These are phyloP conservation scores for Phyto melanocephala DNA, from an alignment of 2,888 invertebrate genomes.

Conservation along the genomic window DNA sequence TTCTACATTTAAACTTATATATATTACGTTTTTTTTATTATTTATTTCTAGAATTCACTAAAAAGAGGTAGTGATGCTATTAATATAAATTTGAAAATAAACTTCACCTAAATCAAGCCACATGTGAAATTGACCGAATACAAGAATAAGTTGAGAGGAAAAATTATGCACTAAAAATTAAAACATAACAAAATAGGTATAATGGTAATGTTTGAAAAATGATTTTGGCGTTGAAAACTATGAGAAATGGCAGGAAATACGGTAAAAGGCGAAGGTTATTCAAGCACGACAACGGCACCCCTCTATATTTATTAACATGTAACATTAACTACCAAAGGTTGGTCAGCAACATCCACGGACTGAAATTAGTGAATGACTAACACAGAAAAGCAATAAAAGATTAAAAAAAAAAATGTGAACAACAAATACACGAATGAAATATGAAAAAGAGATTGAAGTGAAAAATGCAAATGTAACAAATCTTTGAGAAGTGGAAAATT, in stretches of 20 bases:
- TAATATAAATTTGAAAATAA: not conserved
- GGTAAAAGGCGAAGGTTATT: constrained; percentile 45
- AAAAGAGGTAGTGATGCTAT: not conserved
- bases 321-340: constrained; percentile 39
- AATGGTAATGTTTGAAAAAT: constrained; percentile 18
- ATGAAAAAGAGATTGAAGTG: not conserved
- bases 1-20: too few relatives aligned
- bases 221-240: constrained; percentile 39
- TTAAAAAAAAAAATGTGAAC: too few relatives aligned
- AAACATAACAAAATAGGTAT: not conserved
- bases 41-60: too few relatives aligned
- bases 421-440: constrained; percentile 5
- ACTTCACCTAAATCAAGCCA: not conserved
- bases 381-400: too few relatives aligned
- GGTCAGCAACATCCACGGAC: constrained; percentile 25
- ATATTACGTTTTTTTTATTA: too few relatives aligned
- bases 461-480: constrained; percentile 1
- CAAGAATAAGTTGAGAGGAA: not conserved
- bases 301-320: not conserved
- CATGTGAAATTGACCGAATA: not conserved
- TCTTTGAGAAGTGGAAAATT: constrained; percentile 4
- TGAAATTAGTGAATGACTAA: constrained; percentile 5
- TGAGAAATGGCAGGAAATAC: constrained; percentile 54
- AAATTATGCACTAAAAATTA: not conserved
- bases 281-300: constrained; percentile 52